Conservation (phyloP, 2,888 invertebrate genomes). For the Entomobrya multifasciata region DNA sequence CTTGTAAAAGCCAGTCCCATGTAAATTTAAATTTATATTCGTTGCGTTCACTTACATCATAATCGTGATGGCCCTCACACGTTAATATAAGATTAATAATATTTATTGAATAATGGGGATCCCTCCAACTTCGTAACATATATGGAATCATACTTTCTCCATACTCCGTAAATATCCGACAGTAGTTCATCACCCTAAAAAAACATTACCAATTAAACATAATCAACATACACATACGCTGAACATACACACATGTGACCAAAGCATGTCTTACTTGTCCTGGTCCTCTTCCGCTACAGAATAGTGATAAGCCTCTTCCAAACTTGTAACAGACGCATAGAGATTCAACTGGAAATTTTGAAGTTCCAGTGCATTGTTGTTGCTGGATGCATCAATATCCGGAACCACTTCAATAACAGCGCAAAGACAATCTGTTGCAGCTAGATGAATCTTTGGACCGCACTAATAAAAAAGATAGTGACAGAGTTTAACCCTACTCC, state of each 20-base stretch:
- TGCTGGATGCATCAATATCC: constrained; percentile 81
- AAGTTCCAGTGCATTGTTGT: constrained; percentile 84
- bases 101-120: constrained; percentile 89
- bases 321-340: constrained; percentile 89
- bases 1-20: neutral
- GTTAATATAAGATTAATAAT: constrained; percentile 93
- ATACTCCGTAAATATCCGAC: constrained; percentile 95
- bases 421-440: constrained; percentile 95
- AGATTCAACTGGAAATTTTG: constrained; percentile 89
- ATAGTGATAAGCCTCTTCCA: constrained; percentile 93
- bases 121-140: constrained; percentile 86
- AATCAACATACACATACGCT: constrained; percentile 12
- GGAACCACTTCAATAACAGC: constrained; percentile 91
- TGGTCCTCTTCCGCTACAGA: constrained; percentile 96
- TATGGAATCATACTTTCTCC: constrained; percentile 94
- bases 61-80: constrained; percentile 98
- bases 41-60: constrained; percentile 87
- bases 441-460: constrained; percentile 87
- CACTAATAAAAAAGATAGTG: constrained; percentile 80
- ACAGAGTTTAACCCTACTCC: too few relatives aligned
- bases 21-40: too few relatives aligned
- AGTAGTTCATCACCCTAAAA: constrained; percentile 93
- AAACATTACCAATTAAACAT: constrained; percentile 74
- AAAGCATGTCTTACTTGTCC: constrained; percentile 86
- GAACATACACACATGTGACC: constrained; percentile 24